Evolutionary conservation across 2,797 vertebrate species (phyloP).

Genomic region (Enteromius viviparus): DNA sequence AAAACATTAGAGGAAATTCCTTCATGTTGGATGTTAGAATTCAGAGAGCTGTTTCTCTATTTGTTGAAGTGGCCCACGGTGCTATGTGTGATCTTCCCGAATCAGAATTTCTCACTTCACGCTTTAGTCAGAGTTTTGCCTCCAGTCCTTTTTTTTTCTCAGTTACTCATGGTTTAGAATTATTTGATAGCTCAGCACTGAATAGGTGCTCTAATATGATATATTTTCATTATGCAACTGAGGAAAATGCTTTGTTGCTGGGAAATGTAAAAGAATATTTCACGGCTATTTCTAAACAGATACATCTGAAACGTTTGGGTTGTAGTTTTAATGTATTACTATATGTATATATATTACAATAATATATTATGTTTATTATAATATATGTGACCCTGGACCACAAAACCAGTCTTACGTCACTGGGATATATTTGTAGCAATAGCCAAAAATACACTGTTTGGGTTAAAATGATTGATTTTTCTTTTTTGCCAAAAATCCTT

Average conservation of each 20-base stretch:
- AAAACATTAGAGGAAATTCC: constrained; percentile 11
- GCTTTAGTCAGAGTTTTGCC: constrained; percentile 44
- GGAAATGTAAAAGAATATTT: constrained; percentile 1
- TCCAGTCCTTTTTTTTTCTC: constrained; percentile 12
- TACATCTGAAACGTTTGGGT: not conserved
- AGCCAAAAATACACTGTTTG: too few species aligned
- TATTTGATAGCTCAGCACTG: constrained; percentile 36
- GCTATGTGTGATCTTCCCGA: constrained; percentile 40
- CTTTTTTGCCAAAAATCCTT: too few species aligned
- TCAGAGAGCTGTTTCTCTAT: constrained; percentile 25
- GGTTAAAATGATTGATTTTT: too few species aligned
- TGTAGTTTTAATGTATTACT: not conserved
- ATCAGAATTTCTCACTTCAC: constrained; percentile 41
- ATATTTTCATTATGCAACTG: constrained; percentile 41
- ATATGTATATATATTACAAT: too few species aligned
- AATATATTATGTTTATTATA: not conserved
- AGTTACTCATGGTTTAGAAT: constrained; percentile 28
- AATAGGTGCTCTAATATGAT: constrained; percentile 33
- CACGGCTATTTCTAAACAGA: not conserved
- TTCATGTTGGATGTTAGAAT: constrained; percentile 20
- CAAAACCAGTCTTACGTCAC: too few species aligned
- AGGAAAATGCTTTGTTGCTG: constrained; percentile 40
- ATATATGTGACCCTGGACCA: too few species aligned
- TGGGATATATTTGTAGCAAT: too few species aligned
- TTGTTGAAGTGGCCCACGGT: constrained; percentile 25